Evolutionary conservation across 2,113 vertebrate genomes (phyloP).

Genomic region (Dipodomys spectabilis): DNA sequence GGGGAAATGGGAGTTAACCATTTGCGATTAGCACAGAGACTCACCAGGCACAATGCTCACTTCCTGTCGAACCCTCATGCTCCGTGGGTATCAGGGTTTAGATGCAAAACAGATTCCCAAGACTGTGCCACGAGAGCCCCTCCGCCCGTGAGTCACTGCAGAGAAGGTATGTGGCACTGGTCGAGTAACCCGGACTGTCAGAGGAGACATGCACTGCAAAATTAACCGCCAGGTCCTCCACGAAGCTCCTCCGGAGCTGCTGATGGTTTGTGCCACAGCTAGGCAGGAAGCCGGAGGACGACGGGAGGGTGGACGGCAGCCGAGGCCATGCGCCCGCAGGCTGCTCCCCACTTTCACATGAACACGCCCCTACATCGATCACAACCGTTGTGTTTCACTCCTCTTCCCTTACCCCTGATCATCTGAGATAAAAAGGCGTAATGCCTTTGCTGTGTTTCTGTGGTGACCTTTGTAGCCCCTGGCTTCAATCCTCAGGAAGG

Average conservation of each 20-base stretch:
- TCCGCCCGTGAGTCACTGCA: too few relatives aligned
- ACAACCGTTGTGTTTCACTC: neutral
- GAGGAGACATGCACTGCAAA: neutral
- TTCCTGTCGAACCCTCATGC: neutral
- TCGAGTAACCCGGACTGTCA: neutral
- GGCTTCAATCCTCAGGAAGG: neutral
- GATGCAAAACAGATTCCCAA: neutral
- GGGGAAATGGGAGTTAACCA: neutral
- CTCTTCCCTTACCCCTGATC: neutral
- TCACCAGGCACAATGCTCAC: neutral
- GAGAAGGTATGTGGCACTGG: neutral
- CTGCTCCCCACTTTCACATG: too few relatives aligned
- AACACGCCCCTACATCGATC: rapidly evolving
- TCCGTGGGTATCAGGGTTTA: neutral
- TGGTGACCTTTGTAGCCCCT: neutral
- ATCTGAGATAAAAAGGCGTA: neutral
- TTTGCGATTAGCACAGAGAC: neutral
- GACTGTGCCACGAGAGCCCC: neutral
- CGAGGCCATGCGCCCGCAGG: too few relatives aligned
- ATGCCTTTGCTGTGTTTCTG: too few relatives aligned
- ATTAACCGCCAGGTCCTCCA: neutral
- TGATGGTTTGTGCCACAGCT: too few relatives aligned
- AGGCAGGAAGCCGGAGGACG: neutral
- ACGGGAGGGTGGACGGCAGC: neutral
- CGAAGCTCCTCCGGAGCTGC: too few relatives aligned